Percentiles rank a stretch among this genome's conserved stretches.
phyloP scores from a whole-genome alignment of 2,797 vertebrate genomes.

The Hydrocynus forskahlii region DNA sequence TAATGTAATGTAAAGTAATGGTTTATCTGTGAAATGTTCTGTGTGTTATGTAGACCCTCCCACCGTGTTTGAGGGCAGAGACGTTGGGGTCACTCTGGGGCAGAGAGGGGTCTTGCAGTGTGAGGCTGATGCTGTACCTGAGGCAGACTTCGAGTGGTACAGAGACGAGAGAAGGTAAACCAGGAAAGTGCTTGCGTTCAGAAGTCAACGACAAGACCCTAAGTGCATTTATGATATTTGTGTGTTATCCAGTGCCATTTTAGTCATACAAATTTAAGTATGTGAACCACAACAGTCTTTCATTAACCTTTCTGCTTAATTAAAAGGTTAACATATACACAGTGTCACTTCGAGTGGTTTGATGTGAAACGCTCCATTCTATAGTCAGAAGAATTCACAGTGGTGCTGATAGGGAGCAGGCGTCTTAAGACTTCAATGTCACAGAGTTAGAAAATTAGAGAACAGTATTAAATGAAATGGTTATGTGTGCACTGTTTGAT shows the following conservation, averaged over 20 bases:
- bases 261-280: not conserved
- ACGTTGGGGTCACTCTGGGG: conserved; percentile 89
- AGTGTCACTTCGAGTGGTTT: too few species aligned
- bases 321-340: too few species aligned
- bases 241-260: not conserved
- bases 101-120: conserved; percentile 91
- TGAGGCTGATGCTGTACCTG: conserved; percentile 90
- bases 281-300: not conserved
- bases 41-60: conserved; percentile 83
- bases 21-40: not conserved
- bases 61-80: conserved; percentile 89
- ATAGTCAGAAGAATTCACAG: too few species aligned
- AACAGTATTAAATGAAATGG: too few species aligned
- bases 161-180: conserved; percentile 92
- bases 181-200: not conserved
- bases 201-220: not conserved
- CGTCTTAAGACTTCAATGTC: too few species aligned
- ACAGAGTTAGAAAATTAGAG: too few species aligned
- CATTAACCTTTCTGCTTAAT: too few species aligned
- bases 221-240: not conserved
- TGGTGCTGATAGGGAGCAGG: too few species aligned
- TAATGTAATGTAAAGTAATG: not conserved
- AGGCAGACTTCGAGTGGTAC: conserved; percentile 96
- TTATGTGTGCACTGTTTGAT: too few species aligned
- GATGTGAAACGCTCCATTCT: too few species aligned